These are phyloP conservation scores for Psilopsiagon aurifrons DNA, from an alignment of 2,113 vertebrate genomes.

Conservation along the genomic window DNA sequence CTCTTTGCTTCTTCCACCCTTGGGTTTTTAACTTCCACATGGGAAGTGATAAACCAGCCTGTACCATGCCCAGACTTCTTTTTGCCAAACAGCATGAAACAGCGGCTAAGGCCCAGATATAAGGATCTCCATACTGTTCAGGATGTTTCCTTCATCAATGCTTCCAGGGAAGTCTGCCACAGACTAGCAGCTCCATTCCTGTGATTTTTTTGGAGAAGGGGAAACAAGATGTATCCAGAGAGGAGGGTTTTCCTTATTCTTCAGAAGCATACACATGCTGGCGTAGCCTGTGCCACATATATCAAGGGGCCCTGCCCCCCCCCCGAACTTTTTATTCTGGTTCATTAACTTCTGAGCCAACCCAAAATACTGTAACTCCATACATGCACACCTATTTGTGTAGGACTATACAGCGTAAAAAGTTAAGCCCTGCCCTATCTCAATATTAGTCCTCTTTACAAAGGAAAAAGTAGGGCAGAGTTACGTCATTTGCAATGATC, in stretches of 20 bases:
- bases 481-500: not conserved
- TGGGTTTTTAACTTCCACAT: not conserved
- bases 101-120: not conserved
- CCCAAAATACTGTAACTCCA: not conserved
- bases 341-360: not conserved
- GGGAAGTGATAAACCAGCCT: not conserved
- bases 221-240: not conserved
- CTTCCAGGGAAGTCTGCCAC: not conserved
- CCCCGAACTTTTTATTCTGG: not conserved
- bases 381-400: not conserved
- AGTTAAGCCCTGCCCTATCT: not conserved
- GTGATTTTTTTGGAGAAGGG: not conserved
- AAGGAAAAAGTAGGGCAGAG: not conserved
- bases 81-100: not conserved
- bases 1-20: not conserved
- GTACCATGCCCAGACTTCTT: not conserved
- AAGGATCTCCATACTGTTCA: not conserved
- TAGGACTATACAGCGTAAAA: not conserved
- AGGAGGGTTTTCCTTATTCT: not conserved
- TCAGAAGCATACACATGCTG: not conserved
- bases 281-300: rapidly evolving
- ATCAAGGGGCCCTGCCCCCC: not conserved
- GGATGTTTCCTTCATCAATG: not conserved
- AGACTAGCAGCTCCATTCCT: not conserved
- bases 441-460: not conserved